Base-by-base conservation (phyloP, 2,797 vertebrate genomes). In the Poliocrania exsul region DNA sequence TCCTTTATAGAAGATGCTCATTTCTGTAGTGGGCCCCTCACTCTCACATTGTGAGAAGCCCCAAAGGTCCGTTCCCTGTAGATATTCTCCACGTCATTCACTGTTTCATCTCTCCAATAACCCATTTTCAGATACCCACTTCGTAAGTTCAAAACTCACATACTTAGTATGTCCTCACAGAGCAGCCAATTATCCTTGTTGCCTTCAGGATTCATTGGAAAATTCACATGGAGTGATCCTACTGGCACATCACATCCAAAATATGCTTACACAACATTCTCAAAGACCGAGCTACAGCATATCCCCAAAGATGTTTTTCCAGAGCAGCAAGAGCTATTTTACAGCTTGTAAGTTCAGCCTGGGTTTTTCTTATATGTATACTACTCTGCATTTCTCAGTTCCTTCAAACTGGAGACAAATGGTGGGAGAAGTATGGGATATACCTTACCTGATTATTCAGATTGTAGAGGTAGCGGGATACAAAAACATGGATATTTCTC, bases 401-500 rank as follows among this genome's bases (percentile, higher is more conserved):
- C 25, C 37, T 64, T 70, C 88, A 46, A 88, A 89, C 17, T 50
- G 87, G 51, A 61, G 66, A 9, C 25, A 85, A 56, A n/a, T 7
- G 9, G 23, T n/a, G 38, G 16, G 42, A 81, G 38, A 46, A 86
- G 20, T 17, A 17, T 2, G 11, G n/a, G 40, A 49, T 62, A 20
- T 10, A 42, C 19, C 97, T 97, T 88, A 98, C 99, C 98, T 99
- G 99, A 97, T 99, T 99, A 98, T 99, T 99, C 82, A 99, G 98
- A 97, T 99, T 99, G 97, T 99, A 99, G 88, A 99, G 99, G 95
- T 99, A 99, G 81, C 99, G 99, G 3, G 99, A 99, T 64, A 99
- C 99, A 98, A 99, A 99, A 35, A 99, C 99, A 38, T 99, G 99
- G 96, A 99, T 99, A 97, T 99, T 99, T 97, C 99, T 99, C 99